phyloP scores from a whole-genome alignment of 2,888 invertebrate genomes.

The Podotricha telesiphe region DNA sequence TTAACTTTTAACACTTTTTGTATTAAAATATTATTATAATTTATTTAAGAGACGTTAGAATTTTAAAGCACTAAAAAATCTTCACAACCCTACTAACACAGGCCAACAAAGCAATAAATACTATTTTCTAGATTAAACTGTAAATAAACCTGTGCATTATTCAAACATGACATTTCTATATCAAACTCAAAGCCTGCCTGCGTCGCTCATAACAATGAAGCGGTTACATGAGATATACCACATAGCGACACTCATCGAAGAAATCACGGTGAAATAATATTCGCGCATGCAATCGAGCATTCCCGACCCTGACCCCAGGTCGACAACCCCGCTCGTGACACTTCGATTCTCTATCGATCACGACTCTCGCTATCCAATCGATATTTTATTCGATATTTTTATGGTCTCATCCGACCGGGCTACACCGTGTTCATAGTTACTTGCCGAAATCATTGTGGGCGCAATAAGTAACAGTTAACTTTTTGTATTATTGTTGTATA shows the following conservation, averaged over 20 bases:
- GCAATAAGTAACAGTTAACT: constrained; percentile 70
- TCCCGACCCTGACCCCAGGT: constrained; percentile 80
- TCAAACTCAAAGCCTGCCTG: constrained; percentile 20
- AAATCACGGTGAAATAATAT: constrained; percentile 63
- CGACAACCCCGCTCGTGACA: constrained; percentile 80
- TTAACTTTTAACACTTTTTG: no score
- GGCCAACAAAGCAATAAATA: neutral
- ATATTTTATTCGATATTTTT: constrained; percentile 69
- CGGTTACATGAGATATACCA: constrained; percentile 72
- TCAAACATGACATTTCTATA: constrained; percentile 32
- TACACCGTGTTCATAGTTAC: constrained; percentile 63
- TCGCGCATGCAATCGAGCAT: constrained; percentile 70
- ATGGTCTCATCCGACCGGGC: constrained; percentile 70
- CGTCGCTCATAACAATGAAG: constrained; percentile 68
- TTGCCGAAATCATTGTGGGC: constrained; percentile 66
- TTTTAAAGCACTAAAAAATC: no score
- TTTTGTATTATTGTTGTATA: constrained; percentile 65
- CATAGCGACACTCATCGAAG: constrained; percentile 71
- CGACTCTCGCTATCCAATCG: constrained; percentile 76
- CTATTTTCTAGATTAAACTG: neutral
- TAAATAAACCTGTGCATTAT: neutral
- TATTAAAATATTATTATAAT: no score
- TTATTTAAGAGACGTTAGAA: no score
- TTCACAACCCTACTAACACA: no score
- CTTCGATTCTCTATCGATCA: constrained; percentile 83